Evolutionary conservation across 1,140 invertebrate genomes (phyloP).

Genomic region (Marisa cornuarietis): DNA sequence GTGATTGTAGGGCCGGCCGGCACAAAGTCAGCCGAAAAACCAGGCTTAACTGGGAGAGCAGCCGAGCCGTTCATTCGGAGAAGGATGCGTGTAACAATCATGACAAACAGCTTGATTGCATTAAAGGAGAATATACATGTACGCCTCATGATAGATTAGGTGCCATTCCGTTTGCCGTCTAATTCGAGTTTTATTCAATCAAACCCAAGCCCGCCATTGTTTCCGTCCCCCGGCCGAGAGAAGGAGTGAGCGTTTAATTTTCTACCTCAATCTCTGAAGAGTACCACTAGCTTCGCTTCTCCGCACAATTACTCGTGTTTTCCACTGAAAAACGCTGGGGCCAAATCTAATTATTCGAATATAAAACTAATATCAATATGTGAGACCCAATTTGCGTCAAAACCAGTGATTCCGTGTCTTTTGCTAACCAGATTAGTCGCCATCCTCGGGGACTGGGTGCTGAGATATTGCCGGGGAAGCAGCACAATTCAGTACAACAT

Average conservation of each 20-base stretch:
- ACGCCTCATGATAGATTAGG: constrained; percentile 35
- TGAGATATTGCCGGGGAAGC: constrained; percentile 21
- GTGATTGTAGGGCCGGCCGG: background rate
- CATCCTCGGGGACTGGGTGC: constrained; percentile 16
- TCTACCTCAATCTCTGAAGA: constrained; percentile 37
- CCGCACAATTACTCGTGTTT: constrained; percentile 32
- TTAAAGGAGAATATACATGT: constrained; percentile 34
- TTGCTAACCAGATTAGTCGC: constrained; percentile 28
- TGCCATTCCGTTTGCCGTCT: constrained; percentile 29
- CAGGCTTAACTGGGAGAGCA: background rate
- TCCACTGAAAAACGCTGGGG: constrained; percentile 27
- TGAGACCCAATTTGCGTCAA: constrained; percentile 36
- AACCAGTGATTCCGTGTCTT: constrained; percentile 30
- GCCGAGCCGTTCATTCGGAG: constrained; percentile 5
- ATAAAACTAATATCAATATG: constrained; percentile 45
- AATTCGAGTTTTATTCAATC: constrained; percentile 34
- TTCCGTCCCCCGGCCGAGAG: constrained; percentile 18
- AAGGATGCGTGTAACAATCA: constrained; percentile 17
- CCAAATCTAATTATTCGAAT: constrained; percentile 36
- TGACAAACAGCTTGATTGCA: constrained; percentile 35
- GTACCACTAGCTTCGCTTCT: constrained; percentile 23
- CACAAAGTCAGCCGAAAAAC: background rate
- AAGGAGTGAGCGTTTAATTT: constrained; percentile 37
- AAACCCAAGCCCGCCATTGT: constrained; percentile 25
- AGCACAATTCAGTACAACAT: constrained; percentile 18